Evolutionary conservation across 2,113 vertebrate genomes (phyloP).

Genomic region (Lagopus leucura): DNA sequence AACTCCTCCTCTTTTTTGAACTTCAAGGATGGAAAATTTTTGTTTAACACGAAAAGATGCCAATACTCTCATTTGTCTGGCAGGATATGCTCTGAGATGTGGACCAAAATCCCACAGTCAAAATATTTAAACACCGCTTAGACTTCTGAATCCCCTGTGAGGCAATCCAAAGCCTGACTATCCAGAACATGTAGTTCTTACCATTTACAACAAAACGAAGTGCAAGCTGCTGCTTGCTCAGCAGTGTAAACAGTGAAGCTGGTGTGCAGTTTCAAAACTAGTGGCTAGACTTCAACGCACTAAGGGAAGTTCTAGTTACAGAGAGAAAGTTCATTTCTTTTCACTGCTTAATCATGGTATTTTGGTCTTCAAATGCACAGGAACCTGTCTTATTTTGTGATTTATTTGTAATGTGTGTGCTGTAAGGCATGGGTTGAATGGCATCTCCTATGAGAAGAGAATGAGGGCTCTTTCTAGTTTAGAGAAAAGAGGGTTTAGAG

Average conservation of each 20-base stretch:
- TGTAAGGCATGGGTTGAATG: not conserved
- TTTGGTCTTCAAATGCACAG: not conserved
- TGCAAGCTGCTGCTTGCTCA: not conserved
- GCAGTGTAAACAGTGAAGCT: not conserved
- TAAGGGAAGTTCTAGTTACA: not conserved
- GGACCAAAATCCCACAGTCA: not conserved
- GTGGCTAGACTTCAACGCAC: not conserved
- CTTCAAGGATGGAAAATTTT: not conserved
- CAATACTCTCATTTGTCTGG: not conserved
- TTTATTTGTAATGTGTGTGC: not conserved
- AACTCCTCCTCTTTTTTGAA: not conserved
- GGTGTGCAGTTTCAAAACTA: not conserved
- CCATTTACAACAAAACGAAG: not conserved
- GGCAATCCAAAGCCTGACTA: constrained; percentile 10
- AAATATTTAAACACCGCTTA: constrained; percentile 23
- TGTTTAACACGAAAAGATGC: not conserved
- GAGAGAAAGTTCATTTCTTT: not conserved
- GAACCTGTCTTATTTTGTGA: not conserved
- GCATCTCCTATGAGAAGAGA: not conserved
- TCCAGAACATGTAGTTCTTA: not conserved
- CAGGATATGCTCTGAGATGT: not conserved
- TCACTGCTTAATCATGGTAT: not conserved
- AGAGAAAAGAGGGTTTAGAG: not conserved
- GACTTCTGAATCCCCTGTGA: not conserved
- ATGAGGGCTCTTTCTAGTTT: not conserved